Conservation (phyloP, 2,797 vertebrate species). For the Coregonus ussuriensis region DNA sequence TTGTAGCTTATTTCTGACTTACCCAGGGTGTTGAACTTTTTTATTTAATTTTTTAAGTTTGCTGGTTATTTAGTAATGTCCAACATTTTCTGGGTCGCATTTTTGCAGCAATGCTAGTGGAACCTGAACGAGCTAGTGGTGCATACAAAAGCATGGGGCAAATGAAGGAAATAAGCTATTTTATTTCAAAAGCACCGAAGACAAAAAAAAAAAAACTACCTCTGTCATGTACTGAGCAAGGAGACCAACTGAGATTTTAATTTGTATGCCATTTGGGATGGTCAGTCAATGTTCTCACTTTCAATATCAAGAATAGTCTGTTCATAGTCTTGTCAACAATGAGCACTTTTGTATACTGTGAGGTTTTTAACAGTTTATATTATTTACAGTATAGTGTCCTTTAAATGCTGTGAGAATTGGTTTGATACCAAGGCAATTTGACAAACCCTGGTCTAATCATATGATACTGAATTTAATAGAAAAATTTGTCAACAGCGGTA, state of each 20-base stretch:
- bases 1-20: too few relatives aligned
- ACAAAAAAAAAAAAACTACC: too few relatives aligned
- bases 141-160: too few relatives aligned
- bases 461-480: background rate
- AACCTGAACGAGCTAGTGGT: too few relatives aligned
- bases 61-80: too few relatives aligned
- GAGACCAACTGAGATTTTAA: background rate
- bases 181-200: too few relatives aligned
- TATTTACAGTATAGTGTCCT: background rate
- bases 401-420: background rate
- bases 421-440: constrained; percentile 6
- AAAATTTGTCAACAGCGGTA: background rate
- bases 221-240: background rate
- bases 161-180: too few relatives aligned
- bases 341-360: background rate
- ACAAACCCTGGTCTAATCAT: constrained; percentile 4
- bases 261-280: background rate
- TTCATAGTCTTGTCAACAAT: background rate
- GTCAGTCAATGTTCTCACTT: background rate
- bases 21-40: too few relatives aligned
- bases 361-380: background rate
- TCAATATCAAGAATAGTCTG: background rate
- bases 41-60: too few relatives aligned
- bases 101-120: too few relatives aligned
- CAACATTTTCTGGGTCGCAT: too few relatives aligned